Base-by-base conservation (phyloP, 2,888 invertebrate genomes). In the Hirtodrosophila cameraria region DNA sequence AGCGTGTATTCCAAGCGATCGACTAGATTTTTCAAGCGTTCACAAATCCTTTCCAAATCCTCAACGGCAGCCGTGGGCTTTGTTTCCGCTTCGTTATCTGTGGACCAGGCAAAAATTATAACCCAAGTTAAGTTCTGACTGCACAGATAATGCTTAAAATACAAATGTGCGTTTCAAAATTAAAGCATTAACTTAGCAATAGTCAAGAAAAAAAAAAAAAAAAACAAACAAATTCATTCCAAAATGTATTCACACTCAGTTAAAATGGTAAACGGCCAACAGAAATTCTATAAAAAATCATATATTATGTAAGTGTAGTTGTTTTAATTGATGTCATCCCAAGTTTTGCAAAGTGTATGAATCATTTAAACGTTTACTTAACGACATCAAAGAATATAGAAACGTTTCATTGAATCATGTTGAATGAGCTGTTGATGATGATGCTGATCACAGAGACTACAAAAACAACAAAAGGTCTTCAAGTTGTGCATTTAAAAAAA, bases 21-120 rank as follows among this genome's bases (percentile, higher is more conserved):
- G 8, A 95, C 94, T 62, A 96, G 94, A 75, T 93, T 93, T 91
- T 96, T 96, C 86, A 96, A 90, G 39, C 96, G 94, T 93, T 93
- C 75, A 95, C 94, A 87, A 78, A 81, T 86, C 54, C 79, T 70
- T 33, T 81, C 80, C 83, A 96, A 91, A 66, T 93, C 92, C 88
- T 95, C 94, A 74, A 96, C 92, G 30, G 92, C 92, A 63, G 93
- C 92, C 69, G 91, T 90, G 61, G 91, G 90, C 77, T 91, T 88
- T 45, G 91, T 86, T 66, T 93, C 92, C 60, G 89, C 89, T 88
- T 93, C 93, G 92, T 70, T 84, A 73, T 84, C 81, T 84, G 38
- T 36, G 12, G 2, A 15, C n/a, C n/a, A 5, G 11, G 3, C 2
- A 23, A 18, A 31, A 23, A 23, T 7, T n/a, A 23, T 23, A 8